These are phyloP conservation scores for Mongoloraphidia duomilia DNA, from an alignment of 2,888 invertebrate genomes.

Conservation along the genomic window DNA sequence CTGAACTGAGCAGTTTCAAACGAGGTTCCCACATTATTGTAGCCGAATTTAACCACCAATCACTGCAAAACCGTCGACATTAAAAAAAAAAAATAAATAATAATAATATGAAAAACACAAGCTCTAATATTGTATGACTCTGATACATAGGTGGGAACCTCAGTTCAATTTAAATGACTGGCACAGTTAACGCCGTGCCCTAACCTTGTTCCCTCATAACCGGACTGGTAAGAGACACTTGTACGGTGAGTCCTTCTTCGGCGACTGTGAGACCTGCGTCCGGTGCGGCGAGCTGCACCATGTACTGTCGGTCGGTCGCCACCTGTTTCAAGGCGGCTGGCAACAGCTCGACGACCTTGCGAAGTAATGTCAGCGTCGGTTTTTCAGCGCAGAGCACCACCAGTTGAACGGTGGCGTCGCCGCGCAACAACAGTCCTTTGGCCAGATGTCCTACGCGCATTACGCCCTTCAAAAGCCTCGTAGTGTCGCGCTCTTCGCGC, in stretches of 20 bases:
- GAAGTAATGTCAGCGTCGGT: conserved; percentile 75
- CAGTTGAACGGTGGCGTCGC: conserved; percentile 79
- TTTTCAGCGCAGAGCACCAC: conserved; percentile 92
- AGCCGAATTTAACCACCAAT: no score
- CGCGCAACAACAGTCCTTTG: conserved; percentile 77
- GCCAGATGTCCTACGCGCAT: conserved; percentile 91
- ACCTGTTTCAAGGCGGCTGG: conserved; percentile 63
- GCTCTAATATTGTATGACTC: no score
- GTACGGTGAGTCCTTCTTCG: conserved; percentile 65
- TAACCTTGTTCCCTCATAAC: conserved; percentile 74
- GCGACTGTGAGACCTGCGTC: conserved; percentile 75
- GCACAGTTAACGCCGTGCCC: conserved; percentile 11
- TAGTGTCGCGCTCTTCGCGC: conserved; percentile 41
- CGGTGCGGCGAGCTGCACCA: conserved; percentile 68
- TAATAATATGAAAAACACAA: no score
- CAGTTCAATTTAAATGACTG: no score
- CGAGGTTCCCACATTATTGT: no score
- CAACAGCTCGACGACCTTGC: conserved; percentile 72
- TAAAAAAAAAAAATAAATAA: no score
- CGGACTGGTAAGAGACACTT: conserved; percentile 84
- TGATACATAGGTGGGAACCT: no score
- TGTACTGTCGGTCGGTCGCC: conserved; percentile 62
- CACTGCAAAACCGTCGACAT: no score
- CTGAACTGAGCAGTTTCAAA: no score
- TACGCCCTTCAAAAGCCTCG: conserved; percentile 81